Base-by-base conservation (phyloP, 2,888 invertebrate genomes). In the Acholoe squamosa region DNA sequence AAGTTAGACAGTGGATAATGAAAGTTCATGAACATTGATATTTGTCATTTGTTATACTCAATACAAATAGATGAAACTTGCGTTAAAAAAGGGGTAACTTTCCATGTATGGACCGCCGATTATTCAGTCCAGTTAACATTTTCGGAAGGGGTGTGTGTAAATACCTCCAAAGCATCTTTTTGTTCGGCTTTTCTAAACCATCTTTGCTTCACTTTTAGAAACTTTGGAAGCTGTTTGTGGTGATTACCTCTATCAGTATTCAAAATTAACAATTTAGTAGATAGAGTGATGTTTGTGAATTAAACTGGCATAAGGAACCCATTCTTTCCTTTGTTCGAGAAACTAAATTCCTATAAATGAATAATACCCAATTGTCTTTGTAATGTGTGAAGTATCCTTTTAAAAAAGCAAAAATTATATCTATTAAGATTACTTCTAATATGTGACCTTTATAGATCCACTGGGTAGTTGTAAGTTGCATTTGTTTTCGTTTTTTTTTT, bases 181-280 rank as follows among this genome's bases (percentile, higher is more conserved):
- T 61, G 5, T 61, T 61, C 61, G 19, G 22, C n/a, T n/a, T 61
- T 61, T 19, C 19, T 3, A n/a, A 61, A 1, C 19, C n/a, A 61
- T 61, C 61, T 61, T 61, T 61, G n/a, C 61, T n/a, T n/a, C 5
- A n/a, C 61, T 61, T 61, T 19, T 61, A 61, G 61, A n/a, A 19
- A 3, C 1, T 61, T 61, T 61, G 61, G 61, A 61, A n/a, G 19
- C 61, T 61, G 19, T 61, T 61, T n/a, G 61, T n/a, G 61, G n/a
- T n/a, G 19, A 34, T 43, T 43, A 19, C 16, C 25, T 25, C 84
- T 51, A 1, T 31, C 84, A 34, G 7, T 77, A 80, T 80, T 80
- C 80, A 43, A 51, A 86, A 86, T 51, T 86, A 86, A 51, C 43
- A 28, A 52, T 31, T 43, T 19, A 25, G n/a, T 86, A 61, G 61